Conservation (phyloP, 2,113 vertebrate species). For the Murina feae region DNA sequence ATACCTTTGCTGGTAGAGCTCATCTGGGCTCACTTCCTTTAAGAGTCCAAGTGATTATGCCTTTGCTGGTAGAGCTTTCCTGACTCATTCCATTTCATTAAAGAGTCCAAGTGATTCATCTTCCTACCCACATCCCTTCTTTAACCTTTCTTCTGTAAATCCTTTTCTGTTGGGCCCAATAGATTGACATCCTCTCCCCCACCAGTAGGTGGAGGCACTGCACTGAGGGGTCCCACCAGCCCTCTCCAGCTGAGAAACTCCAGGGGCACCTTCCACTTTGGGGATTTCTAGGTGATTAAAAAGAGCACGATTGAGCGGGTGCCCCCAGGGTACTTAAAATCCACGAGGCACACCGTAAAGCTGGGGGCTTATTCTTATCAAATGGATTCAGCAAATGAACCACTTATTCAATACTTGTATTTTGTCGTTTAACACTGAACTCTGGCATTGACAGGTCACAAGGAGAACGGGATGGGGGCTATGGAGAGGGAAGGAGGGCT, state of each 20-base stretch:
- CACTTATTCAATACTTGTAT: conserved; percentile 58
- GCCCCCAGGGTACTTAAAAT: conserved; percentile 21
- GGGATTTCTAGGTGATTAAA: conserved; percentile 1
- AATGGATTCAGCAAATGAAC: neutral
- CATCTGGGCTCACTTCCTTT: neutral
- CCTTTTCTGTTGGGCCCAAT: neutral
- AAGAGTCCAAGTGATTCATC: neutral
- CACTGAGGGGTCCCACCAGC: neutral
- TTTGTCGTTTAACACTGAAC: conserved; percentile 62
- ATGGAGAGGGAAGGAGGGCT: neutral
- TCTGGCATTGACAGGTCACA: conserved; percentile 45
- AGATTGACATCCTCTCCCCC: neutral
- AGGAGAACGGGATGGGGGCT: neutral
- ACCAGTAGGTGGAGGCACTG: neutral
- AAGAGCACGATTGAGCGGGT: neutral
- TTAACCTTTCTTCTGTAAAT: neutral
- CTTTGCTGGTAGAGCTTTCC: neutral
- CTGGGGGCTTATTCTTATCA: conserved; percentile 22
- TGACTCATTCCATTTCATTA: neutral
- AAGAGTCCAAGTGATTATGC: neutral
- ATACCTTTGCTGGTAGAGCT: neutral
- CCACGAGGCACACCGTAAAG: conserved; percentile 15
- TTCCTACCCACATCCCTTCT: neutral
- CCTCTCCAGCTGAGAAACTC: neutral
- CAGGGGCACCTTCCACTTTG: neutral